phyloP scores from a whole-genome alignment of 2,113 vertebrate genomes.

The Odontophorus gujanensis region DNA sequence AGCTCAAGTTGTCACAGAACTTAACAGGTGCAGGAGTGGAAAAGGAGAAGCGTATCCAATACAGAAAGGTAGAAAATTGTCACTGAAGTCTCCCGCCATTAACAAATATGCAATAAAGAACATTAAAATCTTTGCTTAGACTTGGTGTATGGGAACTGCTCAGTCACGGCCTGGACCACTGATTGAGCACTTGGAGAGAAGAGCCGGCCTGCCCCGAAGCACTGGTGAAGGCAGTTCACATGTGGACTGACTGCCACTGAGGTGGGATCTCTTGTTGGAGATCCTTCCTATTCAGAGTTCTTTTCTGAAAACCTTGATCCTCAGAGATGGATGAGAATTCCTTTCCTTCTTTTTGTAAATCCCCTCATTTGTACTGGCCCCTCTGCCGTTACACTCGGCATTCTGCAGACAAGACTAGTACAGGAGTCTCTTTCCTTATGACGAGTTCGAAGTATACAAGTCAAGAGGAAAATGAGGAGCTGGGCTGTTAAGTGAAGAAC shows the following conservation, averaged over 20 bases:
- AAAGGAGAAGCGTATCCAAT: not conserved
- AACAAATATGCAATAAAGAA: not conserved
- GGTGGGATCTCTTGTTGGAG: too few relatives aligned
- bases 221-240: too few relatives aligned
- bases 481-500: not conserved
- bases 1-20: not conserved
- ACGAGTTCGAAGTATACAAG: not conserved
- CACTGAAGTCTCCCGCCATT: not conserved
- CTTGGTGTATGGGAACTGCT: too few relatives aligned
- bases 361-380: too few relatives aligned
- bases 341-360: too few relatives aligned
- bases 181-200: too few relatives aligned
- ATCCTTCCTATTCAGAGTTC: too few relatives aligned
- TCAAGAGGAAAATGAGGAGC: not conserved
- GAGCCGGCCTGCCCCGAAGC: too few relatives aligned
- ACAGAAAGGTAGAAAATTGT: not conserved
- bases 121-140: not conserved
- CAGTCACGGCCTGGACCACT: too few relatives aligned
- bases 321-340: too few relatives aligned
- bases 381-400: not conserved
- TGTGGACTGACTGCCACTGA: too few relatives aligned
- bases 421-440: not conserved
- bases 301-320: too few relatives aligned
- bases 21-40: accelerated
- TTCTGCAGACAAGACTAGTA: not conserved